Conservation (phyloP, 2,113 vertebrate species). For the Engraulis encrasicolus region DNA sequence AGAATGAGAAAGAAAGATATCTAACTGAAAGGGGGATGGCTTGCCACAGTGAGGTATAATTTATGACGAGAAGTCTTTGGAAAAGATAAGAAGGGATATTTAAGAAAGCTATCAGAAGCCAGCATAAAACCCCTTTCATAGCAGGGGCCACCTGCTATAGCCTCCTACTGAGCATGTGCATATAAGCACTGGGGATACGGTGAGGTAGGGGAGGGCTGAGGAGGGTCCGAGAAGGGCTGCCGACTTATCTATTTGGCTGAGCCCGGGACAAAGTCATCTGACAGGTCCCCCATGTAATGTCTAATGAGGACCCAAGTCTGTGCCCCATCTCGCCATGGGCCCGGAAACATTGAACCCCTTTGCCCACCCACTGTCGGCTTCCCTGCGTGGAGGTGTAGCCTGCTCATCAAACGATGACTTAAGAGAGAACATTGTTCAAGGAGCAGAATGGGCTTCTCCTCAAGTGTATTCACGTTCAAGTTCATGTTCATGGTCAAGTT, state of each 20-base stretch:
- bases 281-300: too few species aligned
- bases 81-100: constrained; percentile 59
- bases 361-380: too few species aligned
- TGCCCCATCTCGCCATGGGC: too few species aligned
- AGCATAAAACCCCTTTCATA: constrained; percentile 25
- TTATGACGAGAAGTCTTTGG: constrained; percentile 46
- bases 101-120: constrained; percentile 37
- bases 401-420: constrained; percentile 29
- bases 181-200: background rate
- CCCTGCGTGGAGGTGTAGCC: constrained; percentile 13
- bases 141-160: constrained; percentile 34
- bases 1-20: constrained; percentile 47
- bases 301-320: too few species aligned
- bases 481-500: too few species aligned
- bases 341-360: too few species aligned
- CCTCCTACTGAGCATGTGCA: background rate
- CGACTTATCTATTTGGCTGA: too few species aligned
- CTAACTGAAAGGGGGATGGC: constrained; percentile 56
- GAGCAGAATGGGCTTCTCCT: constrained; percentile 42
- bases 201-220: background rate
- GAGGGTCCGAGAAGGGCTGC: too few species aligned
- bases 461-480: too few species aligned
- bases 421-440: constrained; percentile 45
- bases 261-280: too few species aligned
- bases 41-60: constrained; percentile 46